Base-by-base conservation (phyloP, 2,797 vertebrate genomes). In the Iguana delicatissima region DNA sequence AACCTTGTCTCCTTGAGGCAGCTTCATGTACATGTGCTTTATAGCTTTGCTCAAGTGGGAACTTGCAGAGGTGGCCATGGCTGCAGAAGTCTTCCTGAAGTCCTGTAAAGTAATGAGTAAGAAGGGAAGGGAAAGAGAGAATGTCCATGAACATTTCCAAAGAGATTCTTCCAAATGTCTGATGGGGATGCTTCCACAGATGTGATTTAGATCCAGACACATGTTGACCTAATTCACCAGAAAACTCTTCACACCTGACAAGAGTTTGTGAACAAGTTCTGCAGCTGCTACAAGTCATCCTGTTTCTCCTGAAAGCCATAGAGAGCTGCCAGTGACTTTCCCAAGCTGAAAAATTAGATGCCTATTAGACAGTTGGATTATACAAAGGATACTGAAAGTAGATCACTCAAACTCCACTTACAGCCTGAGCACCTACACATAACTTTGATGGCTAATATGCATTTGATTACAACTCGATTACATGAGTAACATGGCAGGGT, bases 1-100 rank as follows among this genome's bases (percentile, higher is more conserved):
- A 32, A 99, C 98, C 93, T 98, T 98, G 42, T 99, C 98, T 0
- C 98, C 98, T 95, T 99, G 99, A 0, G 98, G 98, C 94, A 99
- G 98, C 42, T 98, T 97, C 98, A 99, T 98, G 96, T 99, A 99
- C 96, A 98, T 97, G 95, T 98, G 97, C 97, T 99, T 99, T 74
- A 99, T 98, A 93, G 98, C 95, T 98, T 99, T 99, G 97, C 98
- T 99, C 96, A 99, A 95, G 85, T 97, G 97, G 91, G 99, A 97
- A 93, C 99, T 99, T 24, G 97, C 96, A 0, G 99, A 99, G 85
- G 97, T 98, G 94, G 99, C 98, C 99, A 99, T 99, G 97, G 91
- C 95, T 93, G 95, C 94, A 24, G 89, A 93, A 3, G 57, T 42
- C 93, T 0, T 0, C 85, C 81, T 93, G 96, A 38, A 89, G 89